Evolutionary conservation across 2,113 vertebrate genomes (phyloP).

Genomic region (Prietella phreatophila): DNA sequence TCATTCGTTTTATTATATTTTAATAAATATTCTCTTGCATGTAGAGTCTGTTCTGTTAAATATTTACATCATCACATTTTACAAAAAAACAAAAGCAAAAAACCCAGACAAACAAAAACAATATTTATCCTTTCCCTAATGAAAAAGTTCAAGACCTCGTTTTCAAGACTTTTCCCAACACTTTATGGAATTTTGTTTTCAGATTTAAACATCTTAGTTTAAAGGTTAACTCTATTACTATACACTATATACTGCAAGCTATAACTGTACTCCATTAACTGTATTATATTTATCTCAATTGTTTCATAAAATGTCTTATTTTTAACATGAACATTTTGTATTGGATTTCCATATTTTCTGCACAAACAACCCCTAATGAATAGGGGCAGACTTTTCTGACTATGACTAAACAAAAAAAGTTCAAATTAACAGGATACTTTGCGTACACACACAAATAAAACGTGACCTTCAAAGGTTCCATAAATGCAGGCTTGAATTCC

Average conservation of each 20-base stretch:
- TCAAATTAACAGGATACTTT: not conserved
- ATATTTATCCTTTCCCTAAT: too few relatives aligned
- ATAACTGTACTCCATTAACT: not conserved
- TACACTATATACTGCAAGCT: not conserved
- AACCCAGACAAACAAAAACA: not conserved
- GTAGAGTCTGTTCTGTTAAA: not conserved
- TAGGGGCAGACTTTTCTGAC: not conserved
- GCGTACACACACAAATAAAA: conserved; percentile 25
- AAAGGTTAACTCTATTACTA: not conserved
- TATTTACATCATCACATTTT: not conserved
- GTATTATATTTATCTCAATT: not conserved
- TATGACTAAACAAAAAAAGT: too few relatives aligned
- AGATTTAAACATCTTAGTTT: not conserved
- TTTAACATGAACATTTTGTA: not conserved
- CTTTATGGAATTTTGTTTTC: not conserved
- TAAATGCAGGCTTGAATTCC: conserved; percentile 32
- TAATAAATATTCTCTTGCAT: not conserved
- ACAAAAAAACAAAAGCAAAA: not conserved
- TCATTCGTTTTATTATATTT: too few relatives aligned
- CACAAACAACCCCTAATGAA: not conserved
- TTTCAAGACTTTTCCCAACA: not conserved
- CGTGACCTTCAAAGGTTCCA: conserved; percentile 27
- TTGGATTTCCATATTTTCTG: not conserved
- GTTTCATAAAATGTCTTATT: not conserved
- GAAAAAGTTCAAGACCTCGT: not conserved